A percentile compares a stretch with the other conserved stretches of the same genome.
Conservation (phyloP, 2,797 vertebrate genomes). For the Peromyscus eremicus region DNA sequence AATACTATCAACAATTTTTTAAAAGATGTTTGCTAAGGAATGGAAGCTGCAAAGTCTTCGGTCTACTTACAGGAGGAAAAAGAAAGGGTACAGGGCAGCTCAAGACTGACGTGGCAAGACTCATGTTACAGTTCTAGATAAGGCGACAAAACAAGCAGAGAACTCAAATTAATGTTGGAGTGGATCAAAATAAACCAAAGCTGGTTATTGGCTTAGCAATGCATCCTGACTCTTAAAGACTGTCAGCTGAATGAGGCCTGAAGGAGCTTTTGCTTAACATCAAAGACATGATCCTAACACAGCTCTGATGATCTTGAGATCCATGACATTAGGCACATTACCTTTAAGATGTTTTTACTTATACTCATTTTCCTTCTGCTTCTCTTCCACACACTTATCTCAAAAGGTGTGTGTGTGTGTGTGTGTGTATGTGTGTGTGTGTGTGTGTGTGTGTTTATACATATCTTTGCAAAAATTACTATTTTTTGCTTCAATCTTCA, state of each 20-base stretch:
- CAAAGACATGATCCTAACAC: not conserved
- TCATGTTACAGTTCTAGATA: not conserved
- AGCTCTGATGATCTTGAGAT: not conserved
- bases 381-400: not conserved
- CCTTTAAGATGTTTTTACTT: not conserved
- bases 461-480: not conserved
- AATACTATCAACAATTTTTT: slow-evolving; percentile 32
- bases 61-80: not conserved
- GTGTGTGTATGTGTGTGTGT: not conserved
- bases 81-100: not conserved
- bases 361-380: not conserved
- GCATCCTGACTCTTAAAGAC: not conserved
- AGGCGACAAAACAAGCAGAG: not conserved
- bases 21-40: slow-evolving; percentile 41
- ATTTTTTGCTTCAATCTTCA: not conserved
- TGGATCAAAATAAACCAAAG: not conserved
- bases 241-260: not conserved
- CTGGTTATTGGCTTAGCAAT: not conserved
- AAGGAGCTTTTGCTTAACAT: not conserved
- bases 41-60: not conserved
- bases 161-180: not conserved
- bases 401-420: not conserved
- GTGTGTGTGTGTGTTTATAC: not conserved
- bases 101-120: not conserved
- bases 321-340: not conserved